Evolutionary conservation across 2,888 invertebrate species (phyloP), one percentile per base, ranked within the genome.

Genomic region (Pyrochroa serraticornis): DNA sequence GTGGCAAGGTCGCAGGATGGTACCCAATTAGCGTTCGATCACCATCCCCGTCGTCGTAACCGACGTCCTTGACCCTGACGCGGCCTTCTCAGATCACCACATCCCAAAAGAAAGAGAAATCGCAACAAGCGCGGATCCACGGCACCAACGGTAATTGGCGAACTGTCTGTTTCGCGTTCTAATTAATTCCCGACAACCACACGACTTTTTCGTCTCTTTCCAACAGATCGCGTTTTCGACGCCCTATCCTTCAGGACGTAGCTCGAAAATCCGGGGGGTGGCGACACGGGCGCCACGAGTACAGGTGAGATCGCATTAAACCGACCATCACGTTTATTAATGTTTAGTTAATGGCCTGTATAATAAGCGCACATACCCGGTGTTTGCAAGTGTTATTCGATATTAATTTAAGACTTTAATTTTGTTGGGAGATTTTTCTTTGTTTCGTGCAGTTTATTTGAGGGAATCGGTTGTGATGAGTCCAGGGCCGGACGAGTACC

Each of bases 91-190:
- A 59, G 65, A 64, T 66, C 63, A 65, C 65, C 65, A 22, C 22
- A 22, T 22, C 60, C 52, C 49, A 58, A 52, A 49, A 43, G 49
- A 53, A 52, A 53, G 58, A 58, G 53, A 58, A 53, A 49, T 53
- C 31, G 52, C 61, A 43, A 30, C 38, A 42, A 60, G 52, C 52
- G 46, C 59, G 59, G 65, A 68, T 67, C 60, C 49, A 54, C 63
- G 67, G 65, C 68, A 69, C 65, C 70, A 64, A 63, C 66, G 61
- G 65, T 69, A 70, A 69, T 70, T 68, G 65, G 63, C 67, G 51
- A 62, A 64, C 51, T 58, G 62, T 58, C 54, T 63, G 53, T 61
- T 64, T 58, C 56, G 53, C 62, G 65, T 64, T 61, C 59, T 66
- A 65, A 66, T 66, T 64, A 68, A 68, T 60, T 62, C 53, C 54